These are phyloP conservation scores for Melanostigma gelatinosum DNA, from an alignment of 2,113 vertebrate species.

Conservation along the genomic window DNA sequence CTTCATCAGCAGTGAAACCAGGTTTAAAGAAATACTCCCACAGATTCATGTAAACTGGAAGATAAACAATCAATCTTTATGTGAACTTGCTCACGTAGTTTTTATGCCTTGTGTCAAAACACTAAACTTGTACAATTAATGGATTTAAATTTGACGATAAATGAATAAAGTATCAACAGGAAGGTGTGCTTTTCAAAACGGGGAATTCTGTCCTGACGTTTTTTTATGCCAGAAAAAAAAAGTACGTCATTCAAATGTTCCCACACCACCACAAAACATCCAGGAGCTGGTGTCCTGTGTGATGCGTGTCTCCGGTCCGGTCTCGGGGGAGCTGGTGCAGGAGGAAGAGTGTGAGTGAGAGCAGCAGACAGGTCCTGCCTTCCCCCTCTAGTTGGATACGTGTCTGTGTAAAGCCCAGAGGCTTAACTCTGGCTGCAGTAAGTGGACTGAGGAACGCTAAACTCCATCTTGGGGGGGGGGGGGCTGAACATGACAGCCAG, in stretches of 20 bases:
- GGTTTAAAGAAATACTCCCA: not conserved
- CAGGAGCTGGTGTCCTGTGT: not conserved
- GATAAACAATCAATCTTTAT: too few species aligned
- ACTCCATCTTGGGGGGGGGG: slow-evolving; percentile 68
- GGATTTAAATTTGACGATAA: too few species aligned
- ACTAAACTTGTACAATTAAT: not conserved
- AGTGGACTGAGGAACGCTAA: slow-evolving; percentile 76
- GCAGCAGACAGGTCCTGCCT: slow-evolving; percentile 62
- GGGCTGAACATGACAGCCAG: slow-evolving; percentile 77
- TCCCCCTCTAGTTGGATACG: slow-evolving; percentile 65
- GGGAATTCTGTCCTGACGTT: too few species aligned
- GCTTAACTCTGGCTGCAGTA: slow-evolving; percentile 72
- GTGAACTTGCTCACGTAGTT: not conserved
- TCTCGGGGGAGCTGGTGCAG: slow-evolving; percentile 39
- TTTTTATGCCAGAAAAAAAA: not conserved
- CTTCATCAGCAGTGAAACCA: not conserved
- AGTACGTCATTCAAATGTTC: not conserved
- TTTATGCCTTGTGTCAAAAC: too few species aligned
- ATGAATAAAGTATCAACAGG: too few species aligned
- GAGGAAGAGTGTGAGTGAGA: slow-evolving; percentile 51
- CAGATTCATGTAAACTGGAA: not conserved
- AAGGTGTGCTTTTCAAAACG: too few species aligned
- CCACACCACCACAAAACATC: not conserved
- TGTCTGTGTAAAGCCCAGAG: slow-evolving; percentile 75
- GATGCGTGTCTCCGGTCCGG: not conserved